Percentiles rank a stretch among this genome's conserved stretches.
phyloP scores from a whole-genome alignment of 1,140 invertebrate species.

The Drosophila sturtevanti region DNA sequence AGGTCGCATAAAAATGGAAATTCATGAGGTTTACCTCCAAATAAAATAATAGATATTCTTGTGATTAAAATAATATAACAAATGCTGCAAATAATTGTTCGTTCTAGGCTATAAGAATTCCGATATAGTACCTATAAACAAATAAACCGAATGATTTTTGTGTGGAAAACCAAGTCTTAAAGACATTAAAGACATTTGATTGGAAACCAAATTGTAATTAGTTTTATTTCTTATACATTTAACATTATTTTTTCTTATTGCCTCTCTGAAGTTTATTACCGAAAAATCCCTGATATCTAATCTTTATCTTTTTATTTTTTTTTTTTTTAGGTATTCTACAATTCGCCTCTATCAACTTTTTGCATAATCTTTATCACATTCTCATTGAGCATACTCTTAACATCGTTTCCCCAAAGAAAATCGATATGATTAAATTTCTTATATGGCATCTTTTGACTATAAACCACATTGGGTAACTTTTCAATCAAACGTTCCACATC shows the following conservation, averaged over 20 bases:
- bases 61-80: not conserved
- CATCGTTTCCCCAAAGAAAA: conserved; percentile 83
- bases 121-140: no score
- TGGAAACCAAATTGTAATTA: no score
- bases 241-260: no score
- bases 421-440: conserved; percentile 84
- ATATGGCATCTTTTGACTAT: conserved; percentile 73
- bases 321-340: no score
- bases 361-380: conserved; percentile 77
- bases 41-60: not conserved
- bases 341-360: conserved; percentile 44
- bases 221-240: no score
- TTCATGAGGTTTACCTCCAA: not conserved
- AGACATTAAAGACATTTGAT: no score
- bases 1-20: not conserved
- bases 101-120: not conserved
- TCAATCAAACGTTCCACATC: conserved; percentile 75
- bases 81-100: not conserved
- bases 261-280: no score
- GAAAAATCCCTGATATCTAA: no score
- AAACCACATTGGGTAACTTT: conserved; percentile 81
- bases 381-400: conserved; percentile 78
- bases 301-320: no score
- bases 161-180: no score
- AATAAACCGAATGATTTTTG: no score